A percentile compares a stretch with the other conserved stretches of the same genome.
Evolutionary conservation across 2,113 vertebrate genomes (phyloP).

Genomic region (rat (Rattus norvegicus)): DNA sequence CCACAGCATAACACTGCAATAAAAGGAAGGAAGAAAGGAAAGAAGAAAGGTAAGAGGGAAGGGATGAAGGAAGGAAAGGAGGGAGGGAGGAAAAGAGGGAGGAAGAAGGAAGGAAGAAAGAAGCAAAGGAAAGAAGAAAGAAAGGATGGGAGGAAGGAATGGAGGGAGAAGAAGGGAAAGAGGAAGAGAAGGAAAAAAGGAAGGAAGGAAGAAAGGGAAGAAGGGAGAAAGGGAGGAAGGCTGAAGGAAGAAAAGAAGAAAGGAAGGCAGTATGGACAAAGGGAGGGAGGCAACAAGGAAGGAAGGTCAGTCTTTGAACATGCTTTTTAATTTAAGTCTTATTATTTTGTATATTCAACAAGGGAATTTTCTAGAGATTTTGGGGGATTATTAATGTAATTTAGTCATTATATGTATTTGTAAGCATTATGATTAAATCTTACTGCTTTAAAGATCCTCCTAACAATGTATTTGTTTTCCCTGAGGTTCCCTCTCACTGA

Average conservation of each 20-base stretch:
- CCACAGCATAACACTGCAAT: background rate
- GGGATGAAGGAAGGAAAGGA: background rate
- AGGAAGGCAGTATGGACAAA: no score
- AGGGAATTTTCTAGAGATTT: background rate
- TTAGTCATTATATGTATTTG: background rate
- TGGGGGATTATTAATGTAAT: constrained; percentile 13
- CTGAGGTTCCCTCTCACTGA: background rate
- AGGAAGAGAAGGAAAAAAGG: background rate
- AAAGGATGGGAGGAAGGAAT: background rate
- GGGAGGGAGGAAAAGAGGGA: background rate
- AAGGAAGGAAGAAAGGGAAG: background rate
- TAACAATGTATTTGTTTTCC: constrained; percentile 20
- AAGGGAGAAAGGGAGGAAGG: background rate
- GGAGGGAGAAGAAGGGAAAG: no score
- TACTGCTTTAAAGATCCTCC: background rate
- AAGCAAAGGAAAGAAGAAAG: no score
- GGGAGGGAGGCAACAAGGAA: no score
- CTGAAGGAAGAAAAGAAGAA: no score
- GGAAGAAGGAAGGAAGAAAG: no score
- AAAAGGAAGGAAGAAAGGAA: background rate
- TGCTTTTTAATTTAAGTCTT: constrained; percentile 32
- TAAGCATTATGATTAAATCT: constrained; percentile 41
- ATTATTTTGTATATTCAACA: constrained; percentile 32
- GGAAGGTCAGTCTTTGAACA: background rate
- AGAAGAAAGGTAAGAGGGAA: background rate